phyloP scores from a whole-genome alignment of 1,140 invertebrate species.

The Augochlora pura region DNA sequence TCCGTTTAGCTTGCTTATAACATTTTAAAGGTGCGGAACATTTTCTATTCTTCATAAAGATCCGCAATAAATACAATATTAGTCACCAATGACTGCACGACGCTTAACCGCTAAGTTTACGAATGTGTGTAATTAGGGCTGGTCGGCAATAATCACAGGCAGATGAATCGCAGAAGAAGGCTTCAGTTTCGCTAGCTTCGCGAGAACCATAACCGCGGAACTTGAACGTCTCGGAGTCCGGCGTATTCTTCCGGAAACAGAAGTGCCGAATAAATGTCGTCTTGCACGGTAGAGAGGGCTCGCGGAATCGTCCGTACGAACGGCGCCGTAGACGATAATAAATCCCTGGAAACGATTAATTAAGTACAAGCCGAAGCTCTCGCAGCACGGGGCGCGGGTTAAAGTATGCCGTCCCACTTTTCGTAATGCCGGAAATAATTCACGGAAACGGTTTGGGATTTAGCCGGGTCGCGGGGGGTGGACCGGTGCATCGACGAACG shows the following conservation, averaged over 20 bases:
- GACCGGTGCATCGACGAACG: constrained; percentile 52
- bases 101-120: no score
- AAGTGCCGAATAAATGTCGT: constrained; percentile 46
- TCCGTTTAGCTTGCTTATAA: no score
- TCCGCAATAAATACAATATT: no score
- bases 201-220: no score
- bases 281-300: constrained; percentile 29
- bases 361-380: constrained; percentile 53
- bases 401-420: constrained; percentile 63
- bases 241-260: constrained; percentile 22
- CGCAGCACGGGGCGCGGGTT: constrained; percentile 46
- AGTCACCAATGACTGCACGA: no score
- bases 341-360: constrained; percentile 60
- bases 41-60: no score
- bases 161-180: no score
- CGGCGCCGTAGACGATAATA: constrained; percentile 52
- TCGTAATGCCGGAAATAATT: constrained; percentile 65
- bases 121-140: background rate
- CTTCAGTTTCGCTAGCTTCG: no score
- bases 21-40: no score
- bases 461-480: constrained; percentile 11
- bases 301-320: constrained; percentile 34
- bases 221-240: background rate
- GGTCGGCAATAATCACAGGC: background rate
- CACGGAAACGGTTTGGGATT: constrained; percentile 63